These are phyloP conservation scores for Cephus nigrinus DNA, from an alignment of 2,888 invertebrate genomes.

Conservation along the genomic window DNA sequence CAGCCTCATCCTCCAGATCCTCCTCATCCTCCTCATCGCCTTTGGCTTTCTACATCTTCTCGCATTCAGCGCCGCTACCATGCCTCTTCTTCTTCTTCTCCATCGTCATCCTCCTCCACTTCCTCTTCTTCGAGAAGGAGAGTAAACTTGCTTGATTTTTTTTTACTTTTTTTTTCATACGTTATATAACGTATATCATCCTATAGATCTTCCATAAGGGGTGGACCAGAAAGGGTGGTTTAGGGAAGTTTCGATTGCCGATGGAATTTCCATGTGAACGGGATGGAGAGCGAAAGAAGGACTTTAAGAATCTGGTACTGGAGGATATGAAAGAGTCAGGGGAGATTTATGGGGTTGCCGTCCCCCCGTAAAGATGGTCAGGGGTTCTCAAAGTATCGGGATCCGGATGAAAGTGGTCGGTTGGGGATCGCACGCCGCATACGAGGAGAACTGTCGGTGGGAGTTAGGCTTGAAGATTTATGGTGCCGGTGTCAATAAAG, in stretches of 20 bases:
- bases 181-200: too few species aligned
- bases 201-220: background rate
- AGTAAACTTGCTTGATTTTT: too few species aligned
- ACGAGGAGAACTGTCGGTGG: slow-evolving; percentile 34
- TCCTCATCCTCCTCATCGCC: slow-evolving; percentile 18
- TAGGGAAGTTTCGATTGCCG: background rate
- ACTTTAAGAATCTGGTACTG: background rate
- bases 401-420: too few species aligned
- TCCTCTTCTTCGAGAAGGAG: background rate
- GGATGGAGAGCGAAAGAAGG: too few species aligned
- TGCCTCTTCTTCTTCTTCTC: slow-evolving; percentile 11
- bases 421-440: slow-evolving; percentile 15
- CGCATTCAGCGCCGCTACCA: slow-evolving; percentile 7
- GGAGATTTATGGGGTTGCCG: slow-evolving; percentile 43
- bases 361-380: slow-evolving; percentile 19
- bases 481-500: slow-evolving; percentile 51
- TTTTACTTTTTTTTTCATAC: too few species aligned
- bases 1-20: slow-evolving; percentile 15
- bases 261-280: background rate
- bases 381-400: slow-evolving; percentile 35
- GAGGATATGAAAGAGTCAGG: slow-evolving; percentile 30
- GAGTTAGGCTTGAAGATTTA: slow-evolving; percentile 49
- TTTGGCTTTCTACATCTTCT: slow-evolving; percentile 16
- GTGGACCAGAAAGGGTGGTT: background rate
- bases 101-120: slow-evolving; percentile 9